Evolutionary conservation across 1,140 invertebrate genomes (phyloP), one percentile per base, ranked within the genome.

Genomic region (Drosophila nigromelanica): DNA sequence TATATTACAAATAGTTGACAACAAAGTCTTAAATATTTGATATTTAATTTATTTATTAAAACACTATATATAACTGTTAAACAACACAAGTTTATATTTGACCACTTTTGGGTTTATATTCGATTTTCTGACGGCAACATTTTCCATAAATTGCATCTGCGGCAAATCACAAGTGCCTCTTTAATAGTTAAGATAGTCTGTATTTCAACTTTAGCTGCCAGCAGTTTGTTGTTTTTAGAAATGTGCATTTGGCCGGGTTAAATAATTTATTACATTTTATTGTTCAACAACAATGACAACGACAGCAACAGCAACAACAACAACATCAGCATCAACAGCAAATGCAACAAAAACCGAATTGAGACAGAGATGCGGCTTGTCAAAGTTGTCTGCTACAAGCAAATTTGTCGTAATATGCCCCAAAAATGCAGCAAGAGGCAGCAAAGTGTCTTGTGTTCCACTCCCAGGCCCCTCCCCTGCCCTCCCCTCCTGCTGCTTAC

Each of bases 241-340:
- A 80, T 77, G 72, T 85, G 82, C 82, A 85, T 81, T 83, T 85
- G 76, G 61, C 37, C 64, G 63, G 54, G 61, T 50, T 85, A 86
- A 85, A 85, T 85, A 86, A 86, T 85, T 86, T 67, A 85, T 85
- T 72, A 86, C 69, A 86, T 85, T 85, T 85, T 85, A 85, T 85
- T 85, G 81, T 78, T 43, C 64, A 78, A 75, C 76, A 77, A 76
- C 78, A 80, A 39, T 33, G 48, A 48, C 27, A 51, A 27, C 27
- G 27, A 27, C 27, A 27, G 5, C 27, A 27, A 27, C 5, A 6
- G 21, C 21, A 24, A 24, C 35, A 10, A 14, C 35, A 43, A 55
- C 30, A 50, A 51, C 10, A 12, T 35, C 48, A 33, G 35, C 27
- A 39, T 1, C 30, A 33, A 33, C 30, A 8, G 7, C 5, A 21